Base-by-base conservation (phyloP, 1,140 invertebrate genomes). In the Hirudo medicinalis region DNA sequence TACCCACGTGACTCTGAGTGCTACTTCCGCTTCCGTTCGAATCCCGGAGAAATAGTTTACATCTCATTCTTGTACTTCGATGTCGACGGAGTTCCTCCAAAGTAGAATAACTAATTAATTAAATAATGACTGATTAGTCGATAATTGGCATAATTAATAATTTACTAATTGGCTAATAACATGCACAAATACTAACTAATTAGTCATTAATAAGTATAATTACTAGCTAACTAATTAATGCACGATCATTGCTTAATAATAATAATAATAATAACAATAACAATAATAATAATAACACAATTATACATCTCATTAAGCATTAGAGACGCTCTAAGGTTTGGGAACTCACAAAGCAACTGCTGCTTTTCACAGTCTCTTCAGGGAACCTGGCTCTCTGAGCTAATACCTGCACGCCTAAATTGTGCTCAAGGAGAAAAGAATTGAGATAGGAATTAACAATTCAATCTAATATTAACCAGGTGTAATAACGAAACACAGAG, bases 1-100 rank as follows among this genome's bases (percentile, higher is more conserved):
- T 96, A 96, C 83, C 91, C 92, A 0, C 84, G 91, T 73, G 88
- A 94, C 79, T 91, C 92, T 0, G 90, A 93, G 78, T 96, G 93
- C 79, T 90, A 95, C 83, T 97, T 94, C 80, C 91, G 91, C 80
- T 96, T 97, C 81, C 87, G 92, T 78, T 93, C 91, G 19, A 85
- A 86, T 25, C 83, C 84, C 66, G 87, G 87, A 70, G 91, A 96
- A 78, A 88, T 88, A 75, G 88, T 96, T 63, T 87, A 89, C 75
- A 86, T 96, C 67, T 87, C 89, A 76, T 96, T 95, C 78, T 87
- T 88, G 36, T 91, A 89, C 80, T 95, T 95, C 72, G 76, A 77
- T 69, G 77, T 78, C 11, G 77, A 78, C 70, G 78, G 77, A 29
- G 72, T 78, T 55, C 75, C 69, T 22, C 78, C 78, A 53, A 75